Evolutionary conservation across 2,113 vertebrate genomes (phyloP), one percentile per base, ranked within the genome.

Genomic region (Dromiciops gliroides): DNA sequence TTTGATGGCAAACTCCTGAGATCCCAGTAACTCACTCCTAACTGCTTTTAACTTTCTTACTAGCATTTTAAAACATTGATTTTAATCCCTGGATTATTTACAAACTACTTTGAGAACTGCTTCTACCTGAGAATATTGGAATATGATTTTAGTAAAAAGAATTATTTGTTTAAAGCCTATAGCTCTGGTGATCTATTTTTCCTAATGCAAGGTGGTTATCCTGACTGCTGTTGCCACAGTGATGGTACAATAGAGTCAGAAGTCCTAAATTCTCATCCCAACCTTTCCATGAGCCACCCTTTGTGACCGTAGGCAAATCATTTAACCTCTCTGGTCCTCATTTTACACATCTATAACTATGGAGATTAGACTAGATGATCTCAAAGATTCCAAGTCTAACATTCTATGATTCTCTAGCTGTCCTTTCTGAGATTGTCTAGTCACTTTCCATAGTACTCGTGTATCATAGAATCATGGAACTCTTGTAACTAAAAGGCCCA

Each of bases 311-410:
- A 48, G 16, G 48, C 19, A 93, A 91, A 16, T 90, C 26, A 49
- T 51, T 96, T 14, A 91, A 92, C 52, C 90, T 95, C 51, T 91
- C 67, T 24, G 44, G 67, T 92, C 2, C 1, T 91, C 24, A 56
- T 0, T 26, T 94, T 95, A 48, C 0, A 47, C n/a, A 89, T 44
- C 51, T 19, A 22, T 53, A 94, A 52, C 11, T 48, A 44, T 83
- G 6, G 67, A 44, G 16, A 16, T 44, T 83, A 44, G n/a, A 23
- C 2, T 83, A 83, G n/a, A 44, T 44, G n/a, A 83, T 44, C 67
- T 83, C 19, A 23, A 83, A 83, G n/a, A 44, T 83, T 83, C 44
- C 67, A 83, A 83, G 44, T 83, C 19, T 23, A 44, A 2, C 16
- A 23, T 44, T 83, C 37, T 44, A 44, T 83, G n/a, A 44, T 25